A percentile compares a stretch with the other conserved stretches of the same genome.
Evolutionary conservation across 2,113 vertebrate genomes (phyloP).

Genomic region (Galeopterus variegatus): DNA sequence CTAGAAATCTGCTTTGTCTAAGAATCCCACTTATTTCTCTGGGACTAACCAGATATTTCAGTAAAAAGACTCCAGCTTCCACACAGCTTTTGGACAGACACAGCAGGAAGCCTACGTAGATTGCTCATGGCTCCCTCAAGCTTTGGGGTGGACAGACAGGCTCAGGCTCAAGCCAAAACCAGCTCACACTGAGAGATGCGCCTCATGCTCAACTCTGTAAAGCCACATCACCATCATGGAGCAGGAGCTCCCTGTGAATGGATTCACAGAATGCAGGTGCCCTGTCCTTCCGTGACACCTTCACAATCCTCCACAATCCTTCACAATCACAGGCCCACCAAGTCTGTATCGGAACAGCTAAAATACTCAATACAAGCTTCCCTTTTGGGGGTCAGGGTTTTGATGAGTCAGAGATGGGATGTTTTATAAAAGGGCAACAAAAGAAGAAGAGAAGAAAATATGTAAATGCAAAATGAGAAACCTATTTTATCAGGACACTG

Average conservation of each 20-base stretch:
- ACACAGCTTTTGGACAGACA: background rate
- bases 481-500: background rate
- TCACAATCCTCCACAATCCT: background rate
- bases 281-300: background rate
- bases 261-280: background rate
- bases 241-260: background rate
- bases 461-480: background rate
- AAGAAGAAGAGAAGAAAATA: background rate
- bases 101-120: background rate
- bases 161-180: background rate
- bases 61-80: background rate
- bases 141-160: background rate
- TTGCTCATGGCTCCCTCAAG: background rate
- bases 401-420: background rate
- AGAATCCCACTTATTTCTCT: background rate
- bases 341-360: background rate
- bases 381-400: background rate
- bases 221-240: background rate
- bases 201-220: background rate
- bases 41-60: background rate
- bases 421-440: background rate
- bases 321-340: no score
- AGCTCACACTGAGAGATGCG: background rate
- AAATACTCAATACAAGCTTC: background rate
- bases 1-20: background rate